Base-by-base conservation (phyloP, 2,888 invertebrate genomes). In the Sussaba pulchella region DNA sequence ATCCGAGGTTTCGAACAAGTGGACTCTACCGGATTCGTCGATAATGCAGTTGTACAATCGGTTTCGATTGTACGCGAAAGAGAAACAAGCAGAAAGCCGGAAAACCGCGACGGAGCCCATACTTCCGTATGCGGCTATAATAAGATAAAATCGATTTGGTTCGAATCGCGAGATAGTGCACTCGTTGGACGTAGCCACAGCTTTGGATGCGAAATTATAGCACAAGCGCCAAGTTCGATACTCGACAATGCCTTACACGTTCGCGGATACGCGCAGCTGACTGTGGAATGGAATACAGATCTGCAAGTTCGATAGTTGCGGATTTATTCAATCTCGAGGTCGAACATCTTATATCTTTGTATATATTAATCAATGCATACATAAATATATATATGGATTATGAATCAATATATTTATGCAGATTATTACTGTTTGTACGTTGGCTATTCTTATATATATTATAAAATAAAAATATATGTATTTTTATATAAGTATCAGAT, bases 221-320 rank as follows among this genome's bases (percentile, higher is more conserved):
- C 14, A 10, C 21, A 12, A 2, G 45, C 39, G 21, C 21, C 39
- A 14, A 26, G 24, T 41, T n/a, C n/a, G 63, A 52, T 21, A 45
- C 63, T 73, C 73, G 43, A 73, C 61, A 54, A 73, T 73, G 73
- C 73, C 54, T 73, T 73, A 73, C 73, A 73, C 73, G 73, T 73
- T 73, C 73, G 64, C 73, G 73, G 73, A 73, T 73, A 73, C 73
- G 73, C 24, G 43, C 64, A 64, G 64, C 31, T 73, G 73, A 73
- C 43, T 45, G 52, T 31, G 52, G 31, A 54, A 54, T 5, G 64
- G 73, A 73, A 73, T 73, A 73, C 73, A 54, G 64, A 73, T 50
- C 14, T 31, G 45, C 21, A 39, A 39, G 14, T 54, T 64, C 31
- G 69, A 19, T 12, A 61, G 31, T 17, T 21, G 50, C 36, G 66